Evolutionary conservation across 2,888 invertebrate genomes (phyloP).

Genomic region (Dorcus hopei): DNA sequence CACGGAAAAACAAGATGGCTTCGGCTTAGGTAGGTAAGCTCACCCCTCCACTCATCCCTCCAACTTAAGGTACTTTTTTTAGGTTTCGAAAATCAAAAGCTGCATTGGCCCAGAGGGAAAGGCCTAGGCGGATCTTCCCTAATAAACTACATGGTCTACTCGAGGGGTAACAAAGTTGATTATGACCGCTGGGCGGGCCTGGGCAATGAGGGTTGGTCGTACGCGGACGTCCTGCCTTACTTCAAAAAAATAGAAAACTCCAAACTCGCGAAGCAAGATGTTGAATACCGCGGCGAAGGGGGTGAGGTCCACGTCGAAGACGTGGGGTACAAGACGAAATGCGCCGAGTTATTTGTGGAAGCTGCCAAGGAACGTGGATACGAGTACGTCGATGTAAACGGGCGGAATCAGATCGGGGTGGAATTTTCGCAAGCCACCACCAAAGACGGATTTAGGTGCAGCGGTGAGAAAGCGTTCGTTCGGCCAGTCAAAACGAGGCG

Average conservation of each 20-base stretch:
- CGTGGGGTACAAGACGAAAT: constrained; percentile 44
- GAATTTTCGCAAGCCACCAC: constrained; percentile 47
- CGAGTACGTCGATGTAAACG: constrained; percentile 42
- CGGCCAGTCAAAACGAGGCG: constrained; percentile 38
- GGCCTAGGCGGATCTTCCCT: constrained; percentile 84
- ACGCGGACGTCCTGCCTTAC: constrained; percentile 74
- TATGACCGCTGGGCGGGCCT: constrained; percentile 82
- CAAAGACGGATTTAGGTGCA: constrained; percentile 41
- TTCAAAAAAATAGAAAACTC: constrained; percentile 65
- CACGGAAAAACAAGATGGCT: constrained; percentile 54
- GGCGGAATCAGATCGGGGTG: constrained; percentile 44
- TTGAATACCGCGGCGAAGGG: constrained; percentile 43
- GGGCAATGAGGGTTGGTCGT: constrained; percentile 88
- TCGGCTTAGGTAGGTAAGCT: constrained; percentile 52
- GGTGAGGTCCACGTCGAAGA: constrained; percentile 48
- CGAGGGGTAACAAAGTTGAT: constrained; percentile 82
- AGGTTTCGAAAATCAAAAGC: constrained; percentile 44
- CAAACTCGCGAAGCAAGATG: constrained; percentile 39
- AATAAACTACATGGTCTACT: constrained; percentile 87
- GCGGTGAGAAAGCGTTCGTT: constrained; percentile 47
- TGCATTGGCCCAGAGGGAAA: constrained; percentile 82
- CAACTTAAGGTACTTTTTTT: constrained; percentile 1
- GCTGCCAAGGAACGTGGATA: constrained; percentile 58
- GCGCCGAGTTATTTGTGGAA: constrained; percentile 56
- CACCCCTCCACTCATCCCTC: not conserved